Base-by-base conservation (phyloP, 2,113 vertebrate genomes). In the Phyllopteryx taeniolatus region DNA sequence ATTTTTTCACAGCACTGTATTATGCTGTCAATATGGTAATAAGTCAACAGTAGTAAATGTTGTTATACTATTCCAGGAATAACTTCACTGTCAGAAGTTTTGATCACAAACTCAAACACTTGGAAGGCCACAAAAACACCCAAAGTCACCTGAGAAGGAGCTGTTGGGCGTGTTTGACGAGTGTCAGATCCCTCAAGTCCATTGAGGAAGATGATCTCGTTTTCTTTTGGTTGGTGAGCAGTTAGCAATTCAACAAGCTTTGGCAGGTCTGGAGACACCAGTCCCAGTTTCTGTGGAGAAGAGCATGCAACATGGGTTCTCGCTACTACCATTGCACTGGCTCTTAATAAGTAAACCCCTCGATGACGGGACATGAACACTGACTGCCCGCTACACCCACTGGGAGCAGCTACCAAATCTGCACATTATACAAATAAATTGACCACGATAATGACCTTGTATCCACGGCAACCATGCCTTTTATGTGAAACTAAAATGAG, bases 181-280 rank as follows among this genome's bases (percentile, higher is more conserved):
- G 85, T 88, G 76, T 94, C 94, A 69, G 95, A 88, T 39, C 93
- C 79, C 88, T 91, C 89, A 3, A 98, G 88, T 70, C 95, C 95
- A 70, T 94, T 95, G 33, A 98, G 90, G 68, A 99, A 91, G 27
- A 98, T 90, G 80, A 99, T 94, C 89, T 99, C 97, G 73, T 99
- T 97, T 88, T 98, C 96, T 87, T 95, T 98, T 5, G 95, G 95
- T 67, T 95, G 94, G 76, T 95, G 94, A 64, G 95, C 90, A 0
- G 93, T 95, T 88, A 98, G 92, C 0, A 95, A 95, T 76, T 91
- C 94, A 85, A 98, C 94, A 64, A 99, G 92, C 83, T 95, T 95
- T 81, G 95, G 96, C 83, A 99, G 92, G 73, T 93, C 96, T 76
- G 96, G 95, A 59, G 96, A 97, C 67, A 98, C 83, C 0, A 79